Base-by-base conservation (phyloP, 2,888 invertebrate species). In the Caenorhabditis virilis region DNA sequence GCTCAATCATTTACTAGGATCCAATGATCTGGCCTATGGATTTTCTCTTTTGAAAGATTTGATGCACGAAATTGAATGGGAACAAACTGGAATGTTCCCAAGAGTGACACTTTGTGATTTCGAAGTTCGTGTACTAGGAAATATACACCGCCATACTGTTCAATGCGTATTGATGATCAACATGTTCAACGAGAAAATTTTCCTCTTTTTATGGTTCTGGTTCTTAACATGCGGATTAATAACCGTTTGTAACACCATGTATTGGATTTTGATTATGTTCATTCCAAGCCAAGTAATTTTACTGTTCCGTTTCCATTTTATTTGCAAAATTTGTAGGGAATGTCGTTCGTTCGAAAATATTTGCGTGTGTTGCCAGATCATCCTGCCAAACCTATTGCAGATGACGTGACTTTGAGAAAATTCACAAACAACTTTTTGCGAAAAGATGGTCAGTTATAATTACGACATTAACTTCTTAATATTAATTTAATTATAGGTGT, bases 111-210 rank as follows among this genome's bases (percentile, higher is more conserved):
- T 82, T n/a, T 82, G 82, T 55, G 82, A 82, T 47, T 82, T 82
- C 57, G 82, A 82, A 62, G 82, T 80, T 3, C 78, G 82, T 45
- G 81, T 82, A 0, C 75, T 82, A 16, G 82, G 82, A 16, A 82
- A 82, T 66, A 82, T 82, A 35, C 83, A 83, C 59, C 72, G 83
- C 23, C 83, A 83, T 69, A 83, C 83, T 11, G 83, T 83, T 1
- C 83, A 83, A 61, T 83, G 82, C 39, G 83, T 83, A 13, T 69
- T 83, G 11, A 83, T 83, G 83, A 83, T 83, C 57, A 83, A 83
- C 61, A 82, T 82, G 82, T 81, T 82, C 73, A 82, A 82, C 56
- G 82, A 82, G 65, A 83, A 83, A 43, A 76, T 76, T 22, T 76
- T 76, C 56, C 51, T 76, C 15, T 76, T 76, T 55, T 50, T 76